These are phyloP conservation scores for Myotis pilosus DNA, from an alignment of 2,797 vertebrate species.

Conservation along the genomic window DNA sequence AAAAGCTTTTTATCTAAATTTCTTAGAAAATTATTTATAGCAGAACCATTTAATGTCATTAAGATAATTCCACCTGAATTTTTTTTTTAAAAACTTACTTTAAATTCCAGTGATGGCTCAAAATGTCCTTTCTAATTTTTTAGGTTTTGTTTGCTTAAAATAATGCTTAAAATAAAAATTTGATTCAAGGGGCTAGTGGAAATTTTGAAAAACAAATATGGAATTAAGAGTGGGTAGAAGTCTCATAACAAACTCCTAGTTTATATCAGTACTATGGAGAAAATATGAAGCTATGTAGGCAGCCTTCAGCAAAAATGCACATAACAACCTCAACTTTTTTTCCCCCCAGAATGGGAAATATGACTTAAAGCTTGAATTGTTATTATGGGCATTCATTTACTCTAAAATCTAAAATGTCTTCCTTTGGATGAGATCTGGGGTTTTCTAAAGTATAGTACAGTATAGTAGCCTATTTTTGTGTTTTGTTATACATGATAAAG, in stretches of 20 bases:
- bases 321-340: background rate
- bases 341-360: background rate
- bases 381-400: background rate
- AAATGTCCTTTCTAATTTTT: conserved; percentile 60
- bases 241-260: background rate
- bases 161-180: conserved; percentile 29
- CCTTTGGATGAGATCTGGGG: background rate
- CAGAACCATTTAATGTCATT: conserved; percentile 56
- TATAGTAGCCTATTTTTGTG: background rate
- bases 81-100: conserved; percentile 33
- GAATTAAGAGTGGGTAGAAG: background rate
- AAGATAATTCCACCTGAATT: conserved; percentile 44
- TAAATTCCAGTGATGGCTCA: conserved; percentile 35
- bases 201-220: conserved; percentile 43
- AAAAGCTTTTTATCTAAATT: conserved; percentile 62
- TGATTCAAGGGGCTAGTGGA: background rate
- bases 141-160: conserved; percentile 40
- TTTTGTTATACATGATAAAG: background rate
- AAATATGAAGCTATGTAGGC: background rate
- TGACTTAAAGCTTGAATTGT: background rate
- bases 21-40: conserved; percentile 65
- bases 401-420: background rate
- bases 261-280: background rate
- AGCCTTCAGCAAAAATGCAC: background rate
- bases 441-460: background rate